These are phyloP conservation scores for Drosophila suzukii DNA, from an alignment of 1,140 invertebrate genomes.

Conservation along the genomic window DNA sequence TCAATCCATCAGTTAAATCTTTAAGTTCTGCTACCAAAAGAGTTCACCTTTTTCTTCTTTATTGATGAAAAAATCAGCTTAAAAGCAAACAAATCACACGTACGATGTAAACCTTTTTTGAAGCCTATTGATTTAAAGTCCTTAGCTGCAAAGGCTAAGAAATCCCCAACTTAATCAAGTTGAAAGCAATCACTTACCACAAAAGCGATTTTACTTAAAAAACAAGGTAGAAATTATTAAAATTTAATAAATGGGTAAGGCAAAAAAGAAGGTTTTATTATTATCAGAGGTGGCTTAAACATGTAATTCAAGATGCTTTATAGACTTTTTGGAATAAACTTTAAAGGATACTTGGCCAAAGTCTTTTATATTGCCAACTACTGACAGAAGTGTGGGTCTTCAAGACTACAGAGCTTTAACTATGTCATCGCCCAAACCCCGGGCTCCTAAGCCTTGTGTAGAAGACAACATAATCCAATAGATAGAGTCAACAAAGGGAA, in stretches of 20 bases:
- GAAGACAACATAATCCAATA: conserved; percentile 39
- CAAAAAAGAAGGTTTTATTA: neutral
- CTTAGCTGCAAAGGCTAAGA: neutral
- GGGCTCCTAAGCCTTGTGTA: conserved; percentile 38
- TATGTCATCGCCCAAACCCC: conserved; percentile 10
- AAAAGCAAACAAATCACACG: too few species aligned
- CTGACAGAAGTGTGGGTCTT: conserved; percentile 12
- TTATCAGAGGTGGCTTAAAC: neutral
- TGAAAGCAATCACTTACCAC: neutral
- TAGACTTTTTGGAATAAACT: conserved; percentile 16
- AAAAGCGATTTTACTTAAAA: conserved; percentile 2
- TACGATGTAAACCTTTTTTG: neutral
- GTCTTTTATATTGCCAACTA: neutral
- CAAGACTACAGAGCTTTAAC: conserved; percentile 10
- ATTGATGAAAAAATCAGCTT: too few species aligned
- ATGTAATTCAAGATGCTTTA: neutral
- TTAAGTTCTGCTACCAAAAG: neutral
- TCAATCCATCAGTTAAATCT: neutral
- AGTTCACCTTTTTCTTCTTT: too few species aligned
- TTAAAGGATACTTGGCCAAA: conserved; percentile 10
- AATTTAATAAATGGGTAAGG: neutral
- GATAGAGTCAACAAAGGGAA: conserved; percentile 54
- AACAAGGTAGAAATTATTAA: neutral
- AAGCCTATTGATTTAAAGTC: neutral
- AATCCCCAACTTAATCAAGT: neutral